These are phyloP conservation scores for Asteroscopus sphinx DNA, from an alignment of 2,888 invertebrate species.

Conservation along the genomic window DNA sequence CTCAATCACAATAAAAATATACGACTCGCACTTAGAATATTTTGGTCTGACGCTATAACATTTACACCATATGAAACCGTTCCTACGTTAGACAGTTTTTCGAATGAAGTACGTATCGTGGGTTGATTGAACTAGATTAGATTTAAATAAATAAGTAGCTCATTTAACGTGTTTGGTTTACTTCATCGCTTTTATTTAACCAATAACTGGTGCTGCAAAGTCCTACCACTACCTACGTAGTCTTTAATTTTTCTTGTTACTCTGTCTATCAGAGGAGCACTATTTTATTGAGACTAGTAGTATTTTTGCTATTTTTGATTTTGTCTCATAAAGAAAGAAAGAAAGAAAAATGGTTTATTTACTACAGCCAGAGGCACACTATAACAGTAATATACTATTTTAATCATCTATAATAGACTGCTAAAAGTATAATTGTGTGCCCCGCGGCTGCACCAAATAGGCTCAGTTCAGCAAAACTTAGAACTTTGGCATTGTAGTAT, in stretches of 20 bases:
- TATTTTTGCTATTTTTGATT: constrained; percentile 2
- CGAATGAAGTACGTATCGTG: constrained; percentile 2
- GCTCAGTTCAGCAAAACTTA: no score
- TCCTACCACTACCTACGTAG: constrained; percentile 24
- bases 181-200: constrained; percentile 35
- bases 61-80: constrained; percentile 30
- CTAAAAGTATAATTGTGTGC: no score
- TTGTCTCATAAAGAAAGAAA: not conserved
- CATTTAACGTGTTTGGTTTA: constrained; percentile 9
- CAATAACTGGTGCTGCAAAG: constrained; percentile 14
- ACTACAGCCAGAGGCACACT: no score
- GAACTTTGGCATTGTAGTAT: no score
- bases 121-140: constrained; percentile 19
- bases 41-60: constrained; percentile 31
- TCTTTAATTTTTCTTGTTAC: constrained; percentile 42
- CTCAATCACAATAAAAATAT: no score
- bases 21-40: not conserved
- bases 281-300: not conserved
- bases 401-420: no score
- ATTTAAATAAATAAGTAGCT: constrained; percentile 24
- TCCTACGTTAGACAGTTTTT: constrained; percentile 12
- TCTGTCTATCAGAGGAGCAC: constrained; percentile 7
- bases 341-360: no score
- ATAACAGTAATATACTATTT: no score
- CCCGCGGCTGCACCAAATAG: no score